Evolutionary conservation across 2,113 vertebrate genomes (phyloP), one percentile per base, ranked within the genome.

Genomic region (Notarius lentiginosus): DNA sequence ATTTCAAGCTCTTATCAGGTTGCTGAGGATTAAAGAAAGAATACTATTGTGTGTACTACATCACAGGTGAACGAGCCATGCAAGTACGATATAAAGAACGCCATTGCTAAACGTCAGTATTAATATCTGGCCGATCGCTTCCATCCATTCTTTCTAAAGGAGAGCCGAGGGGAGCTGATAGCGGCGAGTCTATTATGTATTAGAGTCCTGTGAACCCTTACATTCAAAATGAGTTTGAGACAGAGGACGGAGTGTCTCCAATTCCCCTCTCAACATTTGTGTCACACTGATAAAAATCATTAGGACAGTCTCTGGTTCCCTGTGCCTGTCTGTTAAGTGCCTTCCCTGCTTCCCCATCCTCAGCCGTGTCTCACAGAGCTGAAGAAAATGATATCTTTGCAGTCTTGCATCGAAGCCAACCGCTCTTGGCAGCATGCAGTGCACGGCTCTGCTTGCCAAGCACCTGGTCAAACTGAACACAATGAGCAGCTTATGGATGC

Each of bases 381-480:
- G 90, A 92, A 89, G 84, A 91, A 91, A 91, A 91, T 88, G 90
- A 93, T 92, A 92, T 92, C 92, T 94, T 92, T 94, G 90, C 89
- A 86, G 91, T 91, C 83, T 92, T 93, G 94, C 92, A 85, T 87
- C 68, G 49, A 87, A 92, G 93, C 93, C 94, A 94, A 90, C 88
- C 86, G 87, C 91, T 93, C 89, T 93, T 95, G 95, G 94, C 94
- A 93, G 93, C 63, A 90, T 63, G 61, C 68, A 84, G 82, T 88
- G 90, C 84, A 85, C 90, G 76, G 89, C 87, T 88, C 92, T 92
- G 89, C 90, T 90, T 93, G 94, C 94, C 94, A 95, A 94, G 93
- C 94, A 95, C 95, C 94, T 96, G 94, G 94, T 95, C 94, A 95
- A 93, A 94, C 93, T 93, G 94, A 91, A 95, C 92, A 94, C 95